Evolutionary conservation across 2,888 invertebrate species (phyloP), one percentile per base, ranked within the genome.

Genomic region (Ecliptopera silaceata): DNA sequence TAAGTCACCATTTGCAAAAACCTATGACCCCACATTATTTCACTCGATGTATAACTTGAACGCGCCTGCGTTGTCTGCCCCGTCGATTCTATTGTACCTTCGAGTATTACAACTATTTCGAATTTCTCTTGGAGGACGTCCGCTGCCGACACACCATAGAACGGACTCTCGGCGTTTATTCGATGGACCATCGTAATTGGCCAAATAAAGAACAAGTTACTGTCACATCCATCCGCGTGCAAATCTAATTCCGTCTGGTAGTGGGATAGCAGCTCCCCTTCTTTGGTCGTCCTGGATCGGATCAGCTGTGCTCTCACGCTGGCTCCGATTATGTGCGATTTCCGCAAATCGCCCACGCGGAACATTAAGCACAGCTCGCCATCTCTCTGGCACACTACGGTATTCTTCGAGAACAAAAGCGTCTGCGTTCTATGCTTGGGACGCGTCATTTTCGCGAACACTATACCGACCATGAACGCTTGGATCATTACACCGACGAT

Each of bases 381-480:
- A 76, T 98, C 97, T 61, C 97, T 92, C 80, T 96, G 95, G 72
- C 97, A 97, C 48, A 98, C 94, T 5, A 97, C 96, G 0, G 96
- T 95, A 75, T 95, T 94, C 69, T 95, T 94, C 34, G 97, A 97
- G 86, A 97, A 98, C 66, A 98, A 92, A 11, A 98, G 90, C 0
- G 98, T 98, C 84, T 97, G 97, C 0, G 97, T 96, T 65, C 98
- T 92, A 76, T 97, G 96, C 82, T 97, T 97, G 0, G 98, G 97
- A 49, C 98, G 92, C 13, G 97, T 96, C 93, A 98, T 95, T 88
- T 98, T 98, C 0, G 97, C 97, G 80, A 98, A 98, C 43, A 97
- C 95, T 41, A 95, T 95, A 22, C 95, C 95, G n/a, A 95, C 94
- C 94, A 95, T 95, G 72, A 95, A 94, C 1, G 94, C 95, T 82